These are phyloP conservation scores for Ophion ellenae DNA, from an alignment of 2,888 invertebrate genomes.

Conservation along the genomic window DNA sequence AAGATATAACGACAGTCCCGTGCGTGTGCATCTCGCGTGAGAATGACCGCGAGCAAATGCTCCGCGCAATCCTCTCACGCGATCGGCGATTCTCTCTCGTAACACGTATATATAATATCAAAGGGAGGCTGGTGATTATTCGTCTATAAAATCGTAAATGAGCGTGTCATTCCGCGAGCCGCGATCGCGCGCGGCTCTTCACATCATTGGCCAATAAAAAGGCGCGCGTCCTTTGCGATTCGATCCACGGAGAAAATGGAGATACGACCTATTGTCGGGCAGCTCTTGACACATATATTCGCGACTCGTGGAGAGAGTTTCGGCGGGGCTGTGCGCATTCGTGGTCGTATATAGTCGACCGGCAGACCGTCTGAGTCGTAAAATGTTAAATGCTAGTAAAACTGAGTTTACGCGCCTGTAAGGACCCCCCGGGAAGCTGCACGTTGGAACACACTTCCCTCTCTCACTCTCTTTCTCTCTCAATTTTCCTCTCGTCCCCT, in stretches of 20 bases:
- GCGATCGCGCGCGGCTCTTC: constrained; percentile 11
- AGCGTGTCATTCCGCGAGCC: constrained; percentile 9
- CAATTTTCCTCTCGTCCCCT: constrained; percentile 2
- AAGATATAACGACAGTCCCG: too few species aligned
- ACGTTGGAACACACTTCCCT: constrained; percentile 19
- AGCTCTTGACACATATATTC: background rate
- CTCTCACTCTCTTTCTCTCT: constrained; percentile 3
- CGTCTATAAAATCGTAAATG: constrained; percentile 43
- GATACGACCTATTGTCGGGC: constrained; percentile 16
- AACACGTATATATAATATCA: too few species aligned
- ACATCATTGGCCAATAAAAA: background rate
- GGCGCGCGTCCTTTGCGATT: background rate
- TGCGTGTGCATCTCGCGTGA: too few species aligned
- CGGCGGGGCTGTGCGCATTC: constrained; percentile 47
- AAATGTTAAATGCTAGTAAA: constrained; percentile 84
- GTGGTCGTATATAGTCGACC: constrained; percentile 64
- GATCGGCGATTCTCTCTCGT: too few species aligned
- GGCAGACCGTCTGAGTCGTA: constrained; percentile 82
- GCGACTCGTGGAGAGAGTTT: constrained; percentile 44
- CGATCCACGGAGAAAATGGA: background rate
- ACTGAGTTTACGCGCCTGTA: constrained; percentile 83
- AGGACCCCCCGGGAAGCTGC: constrained; percentile 79
- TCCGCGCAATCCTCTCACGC: too few species aligned
- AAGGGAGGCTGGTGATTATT: constrained; percentile 35
- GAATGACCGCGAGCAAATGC: too few species aligned